These are phyloP conservation scores for Choloepus didactylus DNA, from an alignment of 2,797 vertebrate species.

Conservation along the genomic window DNA sequence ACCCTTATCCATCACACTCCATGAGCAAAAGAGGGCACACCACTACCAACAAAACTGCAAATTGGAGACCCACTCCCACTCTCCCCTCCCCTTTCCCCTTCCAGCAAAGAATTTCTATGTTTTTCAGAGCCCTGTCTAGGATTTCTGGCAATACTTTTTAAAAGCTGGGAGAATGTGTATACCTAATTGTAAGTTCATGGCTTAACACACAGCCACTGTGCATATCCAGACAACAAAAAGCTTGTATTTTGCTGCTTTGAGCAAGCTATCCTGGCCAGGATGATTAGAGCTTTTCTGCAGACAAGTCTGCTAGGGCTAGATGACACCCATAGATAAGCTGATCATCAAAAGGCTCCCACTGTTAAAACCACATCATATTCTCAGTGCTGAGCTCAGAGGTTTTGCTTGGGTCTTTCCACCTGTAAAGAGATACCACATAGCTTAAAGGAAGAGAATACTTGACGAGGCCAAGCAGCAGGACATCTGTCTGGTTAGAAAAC, in stretches of 20 bases:
- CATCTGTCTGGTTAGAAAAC: not conserved
- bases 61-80: not conserved
- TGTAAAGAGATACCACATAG: not conserved
- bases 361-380: not conserved
- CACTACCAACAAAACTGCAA: too few relatives aligned
- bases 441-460: not conserved
- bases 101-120: not conserved
- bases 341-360: not conserved
- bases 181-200: not conserved
- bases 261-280: not conserved
- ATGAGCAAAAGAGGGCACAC: not conserved
- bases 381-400: not conserved
- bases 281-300: not conserved
- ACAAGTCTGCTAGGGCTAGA: not conserved
- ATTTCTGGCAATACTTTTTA: constrained; percentile 20
- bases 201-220: not conserved
- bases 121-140: not conserved
- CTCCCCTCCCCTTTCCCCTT: not conserved
- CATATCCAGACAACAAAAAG: not conserved
- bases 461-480: not conserved
- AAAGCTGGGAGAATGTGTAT: not conserved
- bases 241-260: not conserved
- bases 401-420: not conserved
- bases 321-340: not conserved
- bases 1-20: not conserved